Conservation (phyloP, 2,797 vertebrate genomes). For the Echiichthys vipera region DNA sequence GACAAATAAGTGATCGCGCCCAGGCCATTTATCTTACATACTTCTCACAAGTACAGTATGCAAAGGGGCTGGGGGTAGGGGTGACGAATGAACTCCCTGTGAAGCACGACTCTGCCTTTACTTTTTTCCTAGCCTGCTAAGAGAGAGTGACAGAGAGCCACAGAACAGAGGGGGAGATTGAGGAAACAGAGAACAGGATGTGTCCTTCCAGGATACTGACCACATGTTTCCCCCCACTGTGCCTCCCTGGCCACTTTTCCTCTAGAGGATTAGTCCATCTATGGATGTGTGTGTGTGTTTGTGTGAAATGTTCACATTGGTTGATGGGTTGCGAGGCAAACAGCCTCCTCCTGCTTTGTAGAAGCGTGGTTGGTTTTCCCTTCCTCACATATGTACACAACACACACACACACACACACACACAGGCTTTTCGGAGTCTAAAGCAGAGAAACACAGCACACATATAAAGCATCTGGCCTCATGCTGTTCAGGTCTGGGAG, state of each 20-base stretch:
- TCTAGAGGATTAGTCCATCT: conserved; percentile 51
- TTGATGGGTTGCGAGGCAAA: conserved; percentile 42
- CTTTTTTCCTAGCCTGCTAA: not conserved
- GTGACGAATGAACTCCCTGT: conserved; percentile 13
- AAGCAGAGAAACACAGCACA: conserved; percentile 18
- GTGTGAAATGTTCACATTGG: conserved; percentile 22
- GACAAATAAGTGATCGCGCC: conserved; percentile 36
- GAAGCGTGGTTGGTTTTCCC: conserved; percentile 17
- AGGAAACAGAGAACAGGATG: conserved; percentile 45
- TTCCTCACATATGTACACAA: not conserved
- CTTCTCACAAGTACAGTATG: conserved; percentile 4
- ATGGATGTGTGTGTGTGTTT: conserved; percentile 8
- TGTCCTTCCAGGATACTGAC: conserved; percentile 48
- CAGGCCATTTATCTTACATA: conserved; percentile 42
- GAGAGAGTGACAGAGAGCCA: not conserved
- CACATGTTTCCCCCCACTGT: conserved; percentile 40
- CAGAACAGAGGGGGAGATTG: conserved; percentile 2
- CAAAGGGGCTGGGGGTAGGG: too few species aligned
- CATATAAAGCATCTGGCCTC: conserved; percentile 35
- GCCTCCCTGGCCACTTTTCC: conserved; percentile 44
- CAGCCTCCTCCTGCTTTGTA: conserved; percentile 24
- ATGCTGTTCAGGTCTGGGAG: conserved; percentile 40
- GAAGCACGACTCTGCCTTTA: conserved; percentile 15
- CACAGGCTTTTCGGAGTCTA: not conserved
- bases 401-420: not conserved